Percentiles rank a stretch among this genome's conserved stretches.
phyloP scores from a whole-genome alignment of 2,797 vertebrate species.

The Mus spretus region DNA sequence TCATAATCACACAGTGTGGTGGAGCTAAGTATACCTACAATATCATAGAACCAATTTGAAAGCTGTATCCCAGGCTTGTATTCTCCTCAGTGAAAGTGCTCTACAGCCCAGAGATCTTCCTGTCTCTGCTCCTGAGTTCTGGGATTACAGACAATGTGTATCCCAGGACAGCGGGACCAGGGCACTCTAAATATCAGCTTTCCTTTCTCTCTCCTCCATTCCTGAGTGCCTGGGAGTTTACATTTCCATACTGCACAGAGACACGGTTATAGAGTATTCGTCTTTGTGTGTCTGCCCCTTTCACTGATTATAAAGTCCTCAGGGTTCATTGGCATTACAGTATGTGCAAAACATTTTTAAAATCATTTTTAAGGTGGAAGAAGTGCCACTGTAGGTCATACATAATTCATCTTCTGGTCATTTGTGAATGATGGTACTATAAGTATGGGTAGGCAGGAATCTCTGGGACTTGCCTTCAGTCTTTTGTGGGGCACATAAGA shows the following conservation, averaged over 20 bases:
- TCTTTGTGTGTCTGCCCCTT: neutral
- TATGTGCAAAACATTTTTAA: neutral
- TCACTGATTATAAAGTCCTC: neutral
- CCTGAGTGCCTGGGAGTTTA: neutral
- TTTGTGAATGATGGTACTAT: neutral
- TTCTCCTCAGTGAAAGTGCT: neutral
- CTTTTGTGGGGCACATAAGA: neutral
- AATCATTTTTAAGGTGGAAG: neutral
- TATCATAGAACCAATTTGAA: neutral
- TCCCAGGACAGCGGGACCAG: neutral
- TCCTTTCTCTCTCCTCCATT: too few species aligned
- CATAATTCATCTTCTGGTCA: neutral
- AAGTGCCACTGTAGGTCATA: too few species aligned
- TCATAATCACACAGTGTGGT: neutral
- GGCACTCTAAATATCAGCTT: neutral
- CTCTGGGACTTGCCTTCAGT: neutral
- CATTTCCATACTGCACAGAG: rapidly evolving
- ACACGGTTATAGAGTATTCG: too few species aligned
- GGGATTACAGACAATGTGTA: neutral
- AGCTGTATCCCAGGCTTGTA: neutral
- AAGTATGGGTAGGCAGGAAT: too few species aligned
- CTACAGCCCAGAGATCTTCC: neutral
- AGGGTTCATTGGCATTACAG: neutral
- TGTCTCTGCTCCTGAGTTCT: neutral
- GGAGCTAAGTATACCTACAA: too few species aligned